Evolutionary conservation across 2,797 vertebrate species (phyloP).

Genomic region (Cichlasoma orientale): DNA sequence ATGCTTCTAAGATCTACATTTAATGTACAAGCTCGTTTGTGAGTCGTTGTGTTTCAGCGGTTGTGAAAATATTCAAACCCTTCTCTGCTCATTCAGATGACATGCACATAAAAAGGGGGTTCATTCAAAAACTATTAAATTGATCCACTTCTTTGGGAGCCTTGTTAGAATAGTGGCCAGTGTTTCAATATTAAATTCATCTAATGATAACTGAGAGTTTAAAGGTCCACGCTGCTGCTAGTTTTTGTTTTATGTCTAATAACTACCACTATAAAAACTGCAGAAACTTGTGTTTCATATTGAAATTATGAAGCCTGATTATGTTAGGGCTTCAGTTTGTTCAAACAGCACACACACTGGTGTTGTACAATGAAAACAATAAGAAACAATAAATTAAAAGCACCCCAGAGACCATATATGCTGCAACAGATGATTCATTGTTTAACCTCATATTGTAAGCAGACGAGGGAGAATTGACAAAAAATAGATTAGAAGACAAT

Average conservation of each 20-base stretch:
- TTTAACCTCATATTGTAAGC: neutral
- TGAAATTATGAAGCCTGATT: neutral
- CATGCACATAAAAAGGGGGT: neutral
- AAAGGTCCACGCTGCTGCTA: neutral
- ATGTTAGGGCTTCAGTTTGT: neutral
- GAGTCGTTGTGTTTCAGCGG: neutral
- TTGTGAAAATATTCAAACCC: neutral
- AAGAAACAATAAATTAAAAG: neutral
- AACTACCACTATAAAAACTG: neutral
- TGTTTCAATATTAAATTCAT: neutral
- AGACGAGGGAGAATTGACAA: neutral
- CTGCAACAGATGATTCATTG: neutral
- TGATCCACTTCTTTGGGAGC: neutral
- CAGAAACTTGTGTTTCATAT: neutral
- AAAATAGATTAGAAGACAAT: neutral
- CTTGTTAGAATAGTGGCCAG: neutral
- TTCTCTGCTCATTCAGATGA: neutral
- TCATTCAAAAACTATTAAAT: neutral
- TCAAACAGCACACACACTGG: neutral
- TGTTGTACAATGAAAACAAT: neutral
- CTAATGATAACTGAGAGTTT: neutral
- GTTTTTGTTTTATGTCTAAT: neutral
- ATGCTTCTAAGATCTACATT: neutral
- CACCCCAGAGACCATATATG: neutral
- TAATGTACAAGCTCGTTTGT: neutral